Conservation (phyloP, 2,888 invertebrate species). For the Pediacus dermestoides region DNA sequence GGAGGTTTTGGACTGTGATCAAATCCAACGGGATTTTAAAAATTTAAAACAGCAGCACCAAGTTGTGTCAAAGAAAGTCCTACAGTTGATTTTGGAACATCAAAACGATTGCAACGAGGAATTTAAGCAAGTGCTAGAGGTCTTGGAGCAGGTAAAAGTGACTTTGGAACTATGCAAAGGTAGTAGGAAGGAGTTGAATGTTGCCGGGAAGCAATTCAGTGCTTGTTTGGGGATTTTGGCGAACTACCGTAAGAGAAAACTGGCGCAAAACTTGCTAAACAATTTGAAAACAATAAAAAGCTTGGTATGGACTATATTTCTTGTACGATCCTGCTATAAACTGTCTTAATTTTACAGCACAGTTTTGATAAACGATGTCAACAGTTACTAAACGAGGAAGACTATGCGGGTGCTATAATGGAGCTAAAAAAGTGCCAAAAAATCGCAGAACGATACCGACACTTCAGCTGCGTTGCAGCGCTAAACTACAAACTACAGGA, state of each 20-base stretch:
- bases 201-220: slow-evolving; percentile 78
- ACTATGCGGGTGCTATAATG: slow-evolving; percentile 88
- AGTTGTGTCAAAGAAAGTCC: slow-evolving; percentile 89
- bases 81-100: slow-evolving; percentile 89
- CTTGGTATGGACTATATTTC: slow-evolving; percentile 54
- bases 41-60: slow-evolving; percentile 75
- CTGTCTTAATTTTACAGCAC: slow-evolving; percentile 54
- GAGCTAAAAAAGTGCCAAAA: slow-evolving; percentile 83
- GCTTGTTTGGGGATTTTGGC: slow-evolving; percentile 86
- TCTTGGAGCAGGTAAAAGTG: slow-evolving; percentile 66
- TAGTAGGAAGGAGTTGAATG: slow-evolving; percentile 68
- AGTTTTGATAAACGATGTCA: slow-evolving; percentile 82
- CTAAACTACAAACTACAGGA: slow-evolving; percentile 84
- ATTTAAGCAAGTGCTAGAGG: slow-evolving; percentile 70
- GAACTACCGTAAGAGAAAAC: slow-evolving; percentile 84
- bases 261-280: slow-evolving; percentile 73
- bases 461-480: slow-evolving; percentile 89
- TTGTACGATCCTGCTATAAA: slow-evolving; percentile 33
- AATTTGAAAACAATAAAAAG: slow-evolving; percentile 78
- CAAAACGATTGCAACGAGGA: slow-evolving; percentile 83
- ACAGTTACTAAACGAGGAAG: slow-evolving; percentile 74
- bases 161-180: slow-evolving; percentile 69
- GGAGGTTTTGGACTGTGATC: slow-evolving; percentile 60
- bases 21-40: slow-evolving; percentile 71
- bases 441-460: slow-evolving; percentile 78